Evolutionary conservation across 2,797 vertebrate genomes (phyloP), one percentile per base, ranked within the genome.

Genomic region (Ctenopoma kingsleyae): DNA sequence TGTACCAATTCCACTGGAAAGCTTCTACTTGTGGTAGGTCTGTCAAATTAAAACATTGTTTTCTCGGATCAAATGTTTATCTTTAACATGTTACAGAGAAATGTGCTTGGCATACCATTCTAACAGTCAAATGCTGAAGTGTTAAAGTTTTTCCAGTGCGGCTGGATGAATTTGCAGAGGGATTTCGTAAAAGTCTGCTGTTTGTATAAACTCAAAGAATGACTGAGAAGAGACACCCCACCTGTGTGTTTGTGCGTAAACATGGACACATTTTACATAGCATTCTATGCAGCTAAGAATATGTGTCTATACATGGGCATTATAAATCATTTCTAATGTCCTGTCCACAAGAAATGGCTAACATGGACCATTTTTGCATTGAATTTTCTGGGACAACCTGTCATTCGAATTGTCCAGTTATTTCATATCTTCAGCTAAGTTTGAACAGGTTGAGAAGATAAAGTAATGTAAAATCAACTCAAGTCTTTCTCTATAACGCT

Each of bases 91-190:
- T 58, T 61, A 56, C 68, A 49, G 30, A 74, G 62, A 79, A 80
- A 74, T 76, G 57, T 61, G 71, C 47, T 54, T 17, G 50, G 62
- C 65, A 23, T 15, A 32, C 7, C 38, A 12, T 51, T 1, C 23
- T 58, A 43, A 11, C 53, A 72, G 58, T 60, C 55, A 19, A 53
- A 65, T 56, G 47, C 70, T 68, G 60, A 61, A 62, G 44, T 52
- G 53, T 16, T 67, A 19, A 71, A 16, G 47, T 80, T 74, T 63
- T 74, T 79, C 36, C 65, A 53, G 41, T 48, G 52, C n/a, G 47
- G 53, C 82, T 70, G 80, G 61, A 82, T 87, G 79, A 85, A 88
- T 92, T 91, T 91, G 79, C 81, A 83, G 56, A 93, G 55, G 87
- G 90, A 93, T 89, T 91, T 79, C 59, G 44, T 13, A 20, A 80